Base-by-base conservation (phyloP, 2,888 invertebrate genomes). In the Zaprionus bogoriensis region DNA sequence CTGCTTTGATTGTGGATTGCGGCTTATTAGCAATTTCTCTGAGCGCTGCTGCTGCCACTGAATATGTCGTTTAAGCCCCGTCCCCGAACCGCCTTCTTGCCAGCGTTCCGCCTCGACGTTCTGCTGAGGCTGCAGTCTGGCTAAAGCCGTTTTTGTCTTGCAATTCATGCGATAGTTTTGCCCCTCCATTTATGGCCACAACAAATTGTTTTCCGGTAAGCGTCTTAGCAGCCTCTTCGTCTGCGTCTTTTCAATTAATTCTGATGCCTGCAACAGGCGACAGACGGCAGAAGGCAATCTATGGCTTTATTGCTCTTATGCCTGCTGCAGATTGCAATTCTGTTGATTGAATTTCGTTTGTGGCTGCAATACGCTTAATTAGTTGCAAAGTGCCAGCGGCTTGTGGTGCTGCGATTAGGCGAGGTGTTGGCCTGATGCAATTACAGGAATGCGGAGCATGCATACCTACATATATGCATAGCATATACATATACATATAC, bases 1-100 rank as follows among this genome's bases (percentile, higher is more conserved):
- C n/a, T n/a, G n/a, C n/a, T n/a, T n/a, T n/a, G n/a, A n/a, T 57
- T 66, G 32, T 4, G 3, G 32, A 50, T 72, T 59, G 47, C 54
- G 71, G 77, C 71, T 86, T 74, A 81, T 86, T 86, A 86, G 69
- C 74, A 74, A 84, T 83, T 60, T 68, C 55, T 10, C 54, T 55
- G 67, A 48, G 61, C 67, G 65, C 57, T 57, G 53, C 19, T 25
- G 9, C 28, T 46, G 48, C 52, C 59, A 60, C 61, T 46, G 51
- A 52, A 39, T 48, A 30, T 65, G 54, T 55, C 67, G 41, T 48
- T 77, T 60, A 60, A 51, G 65, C 32, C 32, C 32, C 12, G 12
- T 12, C 30, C 12, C 14, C 14, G 2, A 6, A 10, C 14, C 32
- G 3, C 0, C 12, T 6, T 32, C 25, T 22, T 32, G 9, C 32